These are phyloP conservation scores for Poeciliopsis infans DNA, from an alignment of 2,797 vertebrate genomes.

Conservation along the genomic window DNA sequence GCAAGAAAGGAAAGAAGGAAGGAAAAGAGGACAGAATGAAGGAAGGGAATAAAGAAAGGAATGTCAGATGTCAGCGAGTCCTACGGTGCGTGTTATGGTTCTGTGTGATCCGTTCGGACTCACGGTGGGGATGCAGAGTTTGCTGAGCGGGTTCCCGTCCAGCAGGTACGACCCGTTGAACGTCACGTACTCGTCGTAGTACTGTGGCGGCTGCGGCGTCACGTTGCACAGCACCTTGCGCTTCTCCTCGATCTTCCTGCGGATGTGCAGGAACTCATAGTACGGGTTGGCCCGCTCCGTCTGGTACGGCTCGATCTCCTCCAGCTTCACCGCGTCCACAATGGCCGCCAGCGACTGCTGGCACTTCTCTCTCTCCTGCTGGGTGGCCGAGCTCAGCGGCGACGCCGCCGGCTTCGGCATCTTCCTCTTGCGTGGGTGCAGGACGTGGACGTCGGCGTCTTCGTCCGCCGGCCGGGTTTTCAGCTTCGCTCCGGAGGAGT, in stretches of 20 bases:
- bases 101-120: constrained; percentile 64
- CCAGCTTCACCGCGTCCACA: constrained; percentile 95
- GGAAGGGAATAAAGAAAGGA: too few species aligned
- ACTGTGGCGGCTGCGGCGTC: constrained; percentile 97
- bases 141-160: constrained; percentile 98
- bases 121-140: constrained; percentile 98
- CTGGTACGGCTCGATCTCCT: constrained; percentile 98
- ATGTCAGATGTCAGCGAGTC: too few species aligned
- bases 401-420: constrained; percentile 86
- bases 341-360: constrained; percentile 95
- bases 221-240: constrained; percentile 96
- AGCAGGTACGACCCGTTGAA: constrained; percentile 98
- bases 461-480: constrained; percentile 88
- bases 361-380: constrained; percentile 90
- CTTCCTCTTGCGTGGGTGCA: constrained; percentile 96
- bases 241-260: constrained; percentile 98
- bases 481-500: constrained; percentile 82
- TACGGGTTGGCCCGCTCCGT: constrained; percentile 97
- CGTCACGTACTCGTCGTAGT: constrained; percentile 98
- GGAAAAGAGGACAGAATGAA: too few species aligned
- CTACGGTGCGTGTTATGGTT: too few species aligned
- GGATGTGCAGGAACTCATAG: constrained; percentile 98
- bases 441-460: constrained; percentile 87
- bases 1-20: not conserved
- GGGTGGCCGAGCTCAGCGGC: constrained; percentile 80